Evolutionary conservation across 1,140 invertebrate species (phyloP), one percentile per base, ranked within the genome.

Genomic region (Patella vulgata): DNA sequence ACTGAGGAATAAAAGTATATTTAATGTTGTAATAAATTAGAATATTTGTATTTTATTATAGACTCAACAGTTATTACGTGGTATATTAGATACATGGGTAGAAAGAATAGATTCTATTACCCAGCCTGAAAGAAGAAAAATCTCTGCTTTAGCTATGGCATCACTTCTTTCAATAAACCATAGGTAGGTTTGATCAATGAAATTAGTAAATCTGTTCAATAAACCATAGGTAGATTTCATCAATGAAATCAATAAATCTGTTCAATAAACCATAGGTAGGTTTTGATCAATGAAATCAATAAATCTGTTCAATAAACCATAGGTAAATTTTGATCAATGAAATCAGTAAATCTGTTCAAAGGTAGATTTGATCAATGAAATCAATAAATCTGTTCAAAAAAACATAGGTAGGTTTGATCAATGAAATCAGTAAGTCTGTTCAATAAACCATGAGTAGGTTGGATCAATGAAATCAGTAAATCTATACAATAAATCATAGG

Each of bases 121-220:
- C 0, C 90, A 94, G 69, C 86, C 89, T 0, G 92, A 95, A 73
- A 88, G 90, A 77, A 88, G 90, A 67, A 97, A 98, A 82, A 84
- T 95, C 14, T 88, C 91, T 64, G 90, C 90, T 23, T 83, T 98
- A 46, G 94, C 93, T 30, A 85, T 97, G 47, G 88, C 91, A n/a
- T 91, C 91, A 52, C 82, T 97, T 9, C 71, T 87, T 25, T 81
- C 84, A 21, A 68, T 78, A 17, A 81, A 81, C 59, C 75, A 81
- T 53, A 79, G 78, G 81, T 83, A 77, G 69, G 74, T 75, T 28
- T 54, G 1, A 19, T 25, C 17, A 3, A 12, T 43, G 6, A 59
- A 12, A 48, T 51, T 31, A 11, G 14, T n/a, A n/a, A n/a, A n/a
- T n/a, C n/a, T n/a, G n/a, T 9, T 40, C 39, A 11, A n/a, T 9